These are phyloP conservation scores for Gadus chalcogrammus DNA, from an alignment of 2,113 vertebrate genomes.

Conservation along the genomic window DNA sequence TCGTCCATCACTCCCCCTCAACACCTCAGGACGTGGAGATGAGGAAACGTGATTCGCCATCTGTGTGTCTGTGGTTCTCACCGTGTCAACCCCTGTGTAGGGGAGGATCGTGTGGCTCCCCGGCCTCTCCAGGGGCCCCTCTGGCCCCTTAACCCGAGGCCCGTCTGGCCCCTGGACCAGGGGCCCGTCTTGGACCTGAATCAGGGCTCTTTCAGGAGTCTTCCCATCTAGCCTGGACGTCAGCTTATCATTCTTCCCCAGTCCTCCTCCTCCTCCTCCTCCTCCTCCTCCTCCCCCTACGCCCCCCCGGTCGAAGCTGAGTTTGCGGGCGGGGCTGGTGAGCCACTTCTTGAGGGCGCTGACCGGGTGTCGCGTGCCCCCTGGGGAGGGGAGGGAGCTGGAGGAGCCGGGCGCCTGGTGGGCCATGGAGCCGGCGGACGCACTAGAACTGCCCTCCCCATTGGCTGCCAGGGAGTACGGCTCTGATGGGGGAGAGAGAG, in stretches of 20 bases:
- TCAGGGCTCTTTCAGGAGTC: constrained; percentile 1
- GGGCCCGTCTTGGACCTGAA: constrained; percentile 48
- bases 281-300: constrained; percentile 31
- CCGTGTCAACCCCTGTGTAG: constrained; percentile 42
- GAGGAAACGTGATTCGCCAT: background rate
- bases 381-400: constrained; percentile 63
- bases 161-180: constrained; percentile 34
- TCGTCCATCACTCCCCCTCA: background rate
- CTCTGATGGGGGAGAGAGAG: constrained; percentile 57
- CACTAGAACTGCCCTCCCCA: constrained; percentile 74
- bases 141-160: constrained; percentile 38
- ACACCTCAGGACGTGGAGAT: too few species aligned
- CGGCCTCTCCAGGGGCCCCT: constrained; percentile 46
- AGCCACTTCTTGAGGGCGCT: constrained; percentile 80
- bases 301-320: constrained; percentile 57
- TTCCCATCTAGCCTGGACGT: constrained; percentile 51
- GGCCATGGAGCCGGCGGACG: constrained; percentile 69
- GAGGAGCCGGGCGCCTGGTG: constrained; percentile 75
- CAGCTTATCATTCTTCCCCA: constrained; percentile 61
- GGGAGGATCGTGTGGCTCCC: constrained; percentile 39
- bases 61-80: constrained; percentile 33
- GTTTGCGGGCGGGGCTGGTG: constrained; percentile 74
- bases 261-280: constrained; percentile 35
- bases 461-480: constrained; percentile 79
- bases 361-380: constrained; percentile 69